A percentile compares a stretch with the other conserved stretches of the same genome.
Evolutionary conservation across 2,113 vertebrate genomes (phyloP).

Genomic region (Lamprotornis superbus): DNA sequence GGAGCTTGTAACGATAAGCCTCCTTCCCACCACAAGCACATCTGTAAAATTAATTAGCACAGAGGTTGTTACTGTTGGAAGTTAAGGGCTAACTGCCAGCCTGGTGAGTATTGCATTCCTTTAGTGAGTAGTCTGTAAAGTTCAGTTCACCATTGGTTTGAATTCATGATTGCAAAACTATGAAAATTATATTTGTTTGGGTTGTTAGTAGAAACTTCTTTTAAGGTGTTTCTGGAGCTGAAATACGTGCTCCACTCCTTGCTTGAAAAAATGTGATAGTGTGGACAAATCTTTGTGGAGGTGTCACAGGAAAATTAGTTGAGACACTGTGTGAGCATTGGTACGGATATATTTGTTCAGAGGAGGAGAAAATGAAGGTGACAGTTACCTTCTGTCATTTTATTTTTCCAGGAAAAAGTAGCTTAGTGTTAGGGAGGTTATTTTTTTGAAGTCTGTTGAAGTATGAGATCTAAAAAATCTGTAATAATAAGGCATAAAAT

Average conservation of each 20-base stretch:
- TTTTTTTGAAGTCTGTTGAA: not conserved
- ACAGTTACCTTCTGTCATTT: not conserved
- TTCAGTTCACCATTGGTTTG: not conserved
- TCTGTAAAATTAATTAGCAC: not conserved
- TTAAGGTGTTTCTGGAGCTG: not conserved
- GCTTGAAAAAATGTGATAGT: not conserved
- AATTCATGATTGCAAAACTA: not conserved
- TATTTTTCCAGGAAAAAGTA: not conserved
- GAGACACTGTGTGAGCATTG: not conserved
- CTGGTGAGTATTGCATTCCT: slow-evolving; percentile 13
- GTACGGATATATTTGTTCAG: not conserved
- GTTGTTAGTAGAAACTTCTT: not conserved
- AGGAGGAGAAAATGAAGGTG: not conserved
- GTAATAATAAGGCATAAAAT: not conserved
- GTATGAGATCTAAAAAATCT: not conserved
- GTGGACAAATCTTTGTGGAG: not conserved
- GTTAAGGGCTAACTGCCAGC: not conserved
- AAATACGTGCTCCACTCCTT: not conserved
- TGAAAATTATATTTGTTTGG: not conserved
- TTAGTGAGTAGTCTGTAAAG: not conserved
- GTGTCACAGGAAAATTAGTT: not conserved
- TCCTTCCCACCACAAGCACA: not conserved
- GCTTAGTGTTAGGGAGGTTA: not conserved
- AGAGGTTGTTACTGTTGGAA: not conserved
- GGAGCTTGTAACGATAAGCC: not conserved